phyloP scores from a whole-genome alignment of 2,113 vertebrate species.

The Henicopernis longicauda region DNA sequence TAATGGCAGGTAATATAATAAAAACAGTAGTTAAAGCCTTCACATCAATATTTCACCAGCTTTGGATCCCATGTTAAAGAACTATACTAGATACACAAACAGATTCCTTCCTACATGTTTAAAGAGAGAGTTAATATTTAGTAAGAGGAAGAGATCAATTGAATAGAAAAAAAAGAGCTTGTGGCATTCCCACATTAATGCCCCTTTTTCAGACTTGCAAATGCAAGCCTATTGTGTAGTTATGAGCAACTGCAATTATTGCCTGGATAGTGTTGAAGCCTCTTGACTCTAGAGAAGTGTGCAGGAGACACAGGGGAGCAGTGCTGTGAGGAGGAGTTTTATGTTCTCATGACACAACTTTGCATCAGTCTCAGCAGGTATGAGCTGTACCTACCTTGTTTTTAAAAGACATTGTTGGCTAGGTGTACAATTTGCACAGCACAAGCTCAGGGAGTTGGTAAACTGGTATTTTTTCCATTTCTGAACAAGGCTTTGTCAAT shows the following conservation, averaged over 20 bases:
- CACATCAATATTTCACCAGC: background rate
- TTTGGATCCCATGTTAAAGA: background rate
- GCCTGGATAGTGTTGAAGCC: background rate
- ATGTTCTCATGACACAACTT: background rate
- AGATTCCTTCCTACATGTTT: background rate
- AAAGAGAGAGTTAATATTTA: background rate
- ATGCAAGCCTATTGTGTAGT: background rate
- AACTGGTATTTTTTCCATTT: background rate
- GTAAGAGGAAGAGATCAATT: background rate
- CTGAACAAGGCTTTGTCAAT: background rate
- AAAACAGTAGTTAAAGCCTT: background rate
- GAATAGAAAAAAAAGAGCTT: background rate
- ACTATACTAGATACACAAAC: background rate
- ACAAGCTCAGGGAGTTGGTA: background rate
- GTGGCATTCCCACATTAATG: background rate
- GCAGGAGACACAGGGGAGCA: background rate
- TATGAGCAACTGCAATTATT: background rate
- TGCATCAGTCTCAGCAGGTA: background rate
- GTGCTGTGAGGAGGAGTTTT: background rate
- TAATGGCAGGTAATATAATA: too few relatives aligned
- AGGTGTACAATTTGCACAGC: background rate
- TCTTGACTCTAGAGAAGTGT: background rate
- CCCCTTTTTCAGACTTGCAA: background rate
- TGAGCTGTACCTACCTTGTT: background rate
- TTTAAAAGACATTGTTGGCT: background rate